Conservation (phyloP, 2,797 vertebrate species). For the Adrianichthys oophorus region DNA sequence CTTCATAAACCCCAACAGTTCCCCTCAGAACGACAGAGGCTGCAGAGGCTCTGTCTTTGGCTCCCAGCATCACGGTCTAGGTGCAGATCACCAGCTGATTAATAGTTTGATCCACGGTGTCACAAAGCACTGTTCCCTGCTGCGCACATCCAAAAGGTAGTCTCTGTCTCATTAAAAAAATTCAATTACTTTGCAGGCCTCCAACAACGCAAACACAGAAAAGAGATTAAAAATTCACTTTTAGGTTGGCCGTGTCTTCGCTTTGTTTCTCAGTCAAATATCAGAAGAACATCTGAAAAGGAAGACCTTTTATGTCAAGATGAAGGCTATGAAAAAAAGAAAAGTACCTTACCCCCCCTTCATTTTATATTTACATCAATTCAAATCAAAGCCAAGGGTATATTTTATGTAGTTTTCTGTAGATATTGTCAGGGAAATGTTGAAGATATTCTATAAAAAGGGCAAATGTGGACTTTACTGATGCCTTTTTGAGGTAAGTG, state of each 20-base stretch:
- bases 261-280: constrained; percentile 52
- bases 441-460: too few relatives aligned
- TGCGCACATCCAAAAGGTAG: constrained; percentile 46
- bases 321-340: constrained; percentile 37
- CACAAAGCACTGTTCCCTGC: constrained; percentile 77
- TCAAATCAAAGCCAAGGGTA: constrained; percentile 21
- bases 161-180: constrained; percentile 73
- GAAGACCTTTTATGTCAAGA: constrained; percentile 43
- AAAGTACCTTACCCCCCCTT: constrained; percentile 12
- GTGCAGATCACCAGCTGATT: neutral
- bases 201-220: constrained; percentile 74
- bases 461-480: too few relatives aligned
- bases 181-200: constrained; percentile 72
- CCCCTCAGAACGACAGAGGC: constrained; percentile 33
- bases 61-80: too few relatives aligned
- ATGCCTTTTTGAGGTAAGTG: too few relatives aligned
- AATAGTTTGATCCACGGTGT: constrained; percentile 40
- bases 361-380: constrained; percentile 8
- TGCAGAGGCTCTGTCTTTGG: constrained; percentile 11
- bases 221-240: constrained; percentile 54
- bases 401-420: constrained; percentile 2
- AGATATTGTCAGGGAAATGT: too few relatives aligned
- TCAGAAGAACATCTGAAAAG: constrained; percentile 54
- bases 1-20: constrained; percentile 42
- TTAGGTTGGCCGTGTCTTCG: constrained; percentile 41